These are phyloP conservation scores for Trichomycterus rosablanca DNA, from an alignment of 2,113 vertebrate genomes.

Conservation along the genomic window DNA sequence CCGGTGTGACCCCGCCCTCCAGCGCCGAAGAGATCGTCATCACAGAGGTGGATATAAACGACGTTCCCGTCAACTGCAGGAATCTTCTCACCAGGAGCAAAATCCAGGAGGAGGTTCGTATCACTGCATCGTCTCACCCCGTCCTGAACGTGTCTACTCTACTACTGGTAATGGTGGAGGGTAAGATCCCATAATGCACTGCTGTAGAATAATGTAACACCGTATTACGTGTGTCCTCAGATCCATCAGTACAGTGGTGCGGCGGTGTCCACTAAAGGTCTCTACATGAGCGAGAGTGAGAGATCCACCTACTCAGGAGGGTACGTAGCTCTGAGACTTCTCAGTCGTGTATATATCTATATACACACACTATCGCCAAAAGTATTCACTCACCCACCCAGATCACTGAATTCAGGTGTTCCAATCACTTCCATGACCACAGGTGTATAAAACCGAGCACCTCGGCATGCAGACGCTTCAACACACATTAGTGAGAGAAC, in stretches of 20 bases:
- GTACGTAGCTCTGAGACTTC: too few species aligned
- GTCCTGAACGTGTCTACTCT: neutral
- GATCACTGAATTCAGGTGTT: too few species aligned
- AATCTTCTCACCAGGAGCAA: constrained; percentile 91
- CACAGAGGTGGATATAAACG: constrained; percentile 94
- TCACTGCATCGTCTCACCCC: neutral
- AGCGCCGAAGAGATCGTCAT: constrained; percentile 79
- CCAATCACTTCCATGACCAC: too few species aligned
- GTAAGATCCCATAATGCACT: too few species aligned
- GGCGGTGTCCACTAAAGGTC: constrained; percentile 68
- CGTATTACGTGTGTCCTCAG: constrained; percentile 40
- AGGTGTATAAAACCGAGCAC: too few species aligned
- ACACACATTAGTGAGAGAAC: too few species aligned
- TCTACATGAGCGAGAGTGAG: constrained; percentile 57
- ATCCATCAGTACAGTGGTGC: constrained; percentile 69
- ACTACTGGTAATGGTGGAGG: too few species aligned
- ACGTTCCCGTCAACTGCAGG: constrained; percentile 86
- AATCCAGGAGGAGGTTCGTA: constrained; percentile 86
- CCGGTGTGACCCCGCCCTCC: constrained; percentile 32
- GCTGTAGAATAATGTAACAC: too few species aligned
- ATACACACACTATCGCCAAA: too few species aligned
- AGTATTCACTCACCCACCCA: too few species aligned
- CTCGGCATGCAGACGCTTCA: too few species aligned
- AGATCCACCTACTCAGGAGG: constrained; percentile 48
- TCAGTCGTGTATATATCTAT: too few species aligned